These are phyloP conservation scores for Pristionchus fissidentatus DNA, from an alignment of 2,888 invertebrate genomes.

Conservation along the genomic window DNA sequence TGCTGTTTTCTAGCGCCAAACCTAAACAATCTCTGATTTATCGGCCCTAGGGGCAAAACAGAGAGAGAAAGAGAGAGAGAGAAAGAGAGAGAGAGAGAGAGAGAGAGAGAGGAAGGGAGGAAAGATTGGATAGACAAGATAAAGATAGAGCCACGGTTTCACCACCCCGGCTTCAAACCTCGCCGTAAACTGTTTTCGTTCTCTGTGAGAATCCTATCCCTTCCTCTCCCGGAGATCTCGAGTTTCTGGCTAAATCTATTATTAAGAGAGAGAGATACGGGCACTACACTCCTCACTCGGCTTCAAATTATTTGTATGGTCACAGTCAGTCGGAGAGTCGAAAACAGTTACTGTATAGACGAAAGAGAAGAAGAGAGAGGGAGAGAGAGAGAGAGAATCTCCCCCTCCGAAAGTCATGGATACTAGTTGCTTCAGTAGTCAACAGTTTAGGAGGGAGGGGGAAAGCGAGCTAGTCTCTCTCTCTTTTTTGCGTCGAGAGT, in stretches of 20 bases:
- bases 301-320: conserved; percentile 45
- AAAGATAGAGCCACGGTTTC: too few relatives aligned
- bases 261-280: conserved; percentile 19
- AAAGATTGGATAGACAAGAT: neutral
- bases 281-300: neutral
- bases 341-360: neutral
- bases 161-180: too few relatives aligned
- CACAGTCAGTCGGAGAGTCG: conserved; percentile 9
- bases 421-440: conserved; percentile 34
- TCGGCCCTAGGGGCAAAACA: conserved; percentile 22
- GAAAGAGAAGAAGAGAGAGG: neutral
- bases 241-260: conserved; percentile 35
- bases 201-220: too few relatives aligned
- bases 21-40: conserved; percentile 13
- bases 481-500: too few relatives aligned
- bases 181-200: too few relatives aligned
- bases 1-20: too few relatives aligned
- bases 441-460: conserved; percentile 33
- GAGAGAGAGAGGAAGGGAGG: neutral
- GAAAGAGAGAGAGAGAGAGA: neutral
- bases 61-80: neutral
- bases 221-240: neutral
- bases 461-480: too few relatives aligned
- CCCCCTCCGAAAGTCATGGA: conserved; percentile 22
- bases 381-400: neutral